Evolutionary conservation across 1,140 invertebrate genomes (phyloP).

Genomic region (Hylaeus volcanicus): DNA sequence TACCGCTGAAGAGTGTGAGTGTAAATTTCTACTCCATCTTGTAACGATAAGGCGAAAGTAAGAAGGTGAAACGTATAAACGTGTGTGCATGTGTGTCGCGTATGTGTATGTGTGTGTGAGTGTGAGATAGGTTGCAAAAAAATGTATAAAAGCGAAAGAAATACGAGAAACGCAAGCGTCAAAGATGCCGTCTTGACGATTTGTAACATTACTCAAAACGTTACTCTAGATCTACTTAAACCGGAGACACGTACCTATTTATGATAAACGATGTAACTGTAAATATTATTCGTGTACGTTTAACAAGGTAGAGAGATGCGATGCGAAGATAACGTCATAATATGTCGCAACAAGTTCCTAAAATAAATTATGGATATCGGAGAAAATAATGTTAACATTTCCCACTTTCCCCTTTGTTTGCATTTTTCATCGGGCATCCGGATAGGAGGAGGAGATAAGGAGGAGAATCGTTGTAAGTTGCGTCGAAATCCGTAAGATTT

Average conservation of each 20-base stretch:
- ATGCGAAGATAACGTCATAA: slow-evolving; percentile 66
- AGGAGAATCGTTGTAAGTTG: too few relatives aligned
- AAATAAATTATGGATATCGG: slow-evolving; percentile 73
- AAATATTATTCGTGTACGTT: slow-evolving; percentile 68
- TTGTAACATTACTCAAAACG: slow-evolving; percentile 33
- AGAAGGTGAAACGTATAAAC: too few relatives aligned
- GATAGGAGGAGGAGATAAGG: too few relatives aligned
- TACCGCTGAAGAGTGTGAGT: background rate
- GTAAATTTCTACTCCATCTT: slow-evolving; percentile 1
- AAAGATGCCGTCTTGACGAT: slow-evolving; percentile 10
- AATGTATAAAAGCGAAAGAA: slow-evolving; percentile 20
- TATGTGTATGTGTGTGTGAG: background rate
- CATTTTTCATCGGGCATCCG: background rate
- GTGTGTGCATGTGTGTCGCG: background rate
- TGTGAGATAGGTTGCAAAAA: background rate
- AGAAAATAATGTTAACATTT: slow-evolving; percentile 1
- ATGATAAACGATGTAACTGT: slow-evolving; percentile 63
- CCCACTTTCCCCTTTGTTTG: background rate
- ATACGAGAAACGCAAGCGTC: background rate
- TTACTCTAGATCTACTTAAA: slow-evolving; percentile 31
- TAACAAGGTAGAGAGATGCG: slow-evolving; percentile 65
- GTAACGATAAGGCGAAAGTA: background rate
- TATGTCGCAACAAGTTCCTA: slow-evolving; percentile 76
- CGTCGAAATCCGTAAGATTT: too few relatives aligned
- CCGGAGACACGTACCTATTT: slow-evolving; percentile 56